Evolutionary conservation across 2,888 invertebrate genomes (phyloP), one percentile per base, ranked within the genome.

Genomic region (Phania funesta): DNA sequence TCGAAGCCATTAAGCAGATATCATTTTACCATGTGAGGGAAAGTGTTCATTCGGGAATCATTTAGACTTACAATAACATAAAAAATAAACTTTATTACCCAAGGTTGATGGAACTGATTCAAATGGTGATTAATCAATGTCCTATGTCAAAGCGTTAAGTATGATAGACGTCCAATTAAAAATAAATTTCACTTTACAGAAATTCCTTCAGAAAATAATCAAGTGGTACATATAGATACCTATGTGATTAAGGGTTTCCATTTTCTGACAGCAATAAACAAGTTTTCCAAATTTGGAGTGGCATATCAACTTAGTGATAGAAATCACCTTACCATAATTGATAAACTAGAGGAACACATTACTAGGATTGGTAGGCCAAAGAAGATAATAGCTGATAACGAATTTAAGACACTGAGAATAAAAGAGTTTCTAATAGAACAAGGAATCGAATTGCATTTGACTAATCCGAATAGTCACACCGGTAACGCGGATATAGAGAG

Each of bases 401-500:
- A 85, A 80, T 83, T 83, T 44, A 84, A 80, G 46, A 65, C 73
- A 35, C 22, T 64, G 50, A 70, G 64, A 50, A 76, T 84, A 32
- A 80, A 73, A 58, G 75, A 80, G 50, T 80, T 74, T 62, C 26
- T 76, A 54, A 80, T 52, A 46, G 65, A 82, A 20, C 76, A 84
- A 52, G 44, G 58, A 8, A 80, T 80, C 26, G 50, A 84, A 70
- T 58, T 84, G 60, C 79, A 84, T 68, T 62, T 84, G 54, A 81
- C 79, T 29, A 84, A 84, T 80, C 74, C 80, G 11, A 84, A 83
- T 50, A 83, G 75, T 68, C 80, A 83, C 32, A 83, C 78, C 20
- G 82, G 71, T 20, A 83, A 84, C 70, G 67, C 83, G 44, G 83
- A 83, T 38, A 50, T 84, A 56, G 84, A 84, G 75, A 70, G 76